A percentile compares a stretch with the other conserved stretches of the same genome.
phyloP scores from a whole-genome alignment of 2,888 invertebrate genomes.

The Stenodema calcarata region DNA sequence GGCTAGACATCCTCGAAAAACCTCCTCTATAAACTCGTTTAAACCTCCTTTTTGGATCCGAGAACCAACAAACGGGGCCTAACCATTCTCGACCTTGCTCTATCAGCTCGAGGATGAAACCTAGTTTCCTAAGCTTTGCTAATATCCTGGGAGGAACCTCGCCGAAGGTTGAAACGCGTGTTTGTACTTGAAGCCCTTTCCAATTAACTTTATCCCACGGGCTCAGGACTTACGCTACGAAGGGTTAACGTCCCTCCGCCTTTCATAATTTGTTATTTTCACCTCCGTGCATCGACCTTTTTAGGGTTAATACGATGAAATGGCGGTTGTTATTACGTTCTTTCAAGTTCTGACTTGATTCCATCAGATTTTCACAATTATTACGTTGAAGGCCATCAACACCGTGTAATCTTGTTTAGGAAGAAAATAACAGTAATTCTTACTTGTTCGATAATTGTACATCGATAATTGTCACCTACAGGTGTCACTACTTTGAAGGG shows the following conservation, averaged over 20 bases:
- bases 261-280: background rate
- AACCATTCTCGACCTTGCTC: background rate
- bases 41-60: background rate
- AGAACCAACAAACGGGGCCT: background rate
- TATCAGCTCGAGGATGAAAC: background rate
- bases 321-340: background rate
- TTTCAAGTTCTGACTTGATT: too few relatives aligned
- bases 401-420: too few relatives aligned
- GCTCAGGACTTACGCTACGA: background rate
- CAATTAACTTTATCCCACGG: slow-evolving; percentile 23
- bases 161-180: background rate
- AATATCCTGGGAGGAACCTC: slow-evolving; percentile 15
- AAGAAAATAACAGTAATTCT: too few relatives aligned
- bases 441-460: too few relatives aligned
- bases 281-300: background rate
- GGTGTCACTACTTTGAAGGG: too few relatives aligned
- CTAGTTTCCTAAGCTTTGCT: background rate
- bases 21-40: too few relatives aligned
- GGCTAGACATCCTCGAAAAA: too few relatives aligned
- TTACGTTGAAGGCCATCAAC: too few relatives aligned
- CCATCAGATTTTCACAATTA: too few relatives aligned
- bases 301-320: background rate
- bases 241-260: background rate
- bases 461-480: too few relatives aligned
- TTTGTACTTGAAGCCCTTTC: slow-evolving; percentile 22